Base-by-base conservation (phyloP, 2,113 vertebrate species). In the Todiramphus chloris region DNA sequence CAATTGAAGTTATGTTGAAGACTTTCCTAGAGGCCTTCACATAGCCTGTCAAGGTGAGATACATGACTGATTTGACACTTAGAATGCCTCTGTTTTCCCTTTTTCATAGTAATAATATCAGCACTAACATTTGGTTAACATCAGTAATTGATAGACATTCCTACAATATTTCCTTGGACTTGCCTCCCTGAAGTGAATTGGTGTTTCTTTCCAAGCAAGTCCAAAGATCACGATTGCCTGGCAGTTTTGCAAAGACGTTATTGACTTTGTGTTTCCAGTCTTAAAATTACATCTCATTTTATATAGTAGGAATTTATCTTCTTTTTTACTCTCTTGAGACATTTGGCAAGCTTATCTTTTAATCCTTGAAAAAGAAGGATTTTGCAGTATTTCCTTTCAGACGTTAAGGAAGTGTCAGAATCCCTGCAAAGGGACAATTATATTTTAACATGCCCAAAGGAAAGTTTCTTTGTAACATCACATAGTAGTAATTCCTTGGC, bases 331-430 rank as follows among this genome's bases (percentile, higher is more conserved):
- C 62, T 87, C 48, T 92, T 91, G 66, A 89, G 51, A 87, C 43
- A 53, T 84, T 93, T 89, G 35, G 16, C 10, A 81, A 92, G 77
- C 17, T 93, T 93, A 66, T 75, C 16, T 79, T 95, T 79, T 87
- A 89, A 86, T 82, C 76, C 62, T 75, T 76, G 50, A 62, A 84
- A 95, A 93, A 83, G 21, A 25, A 68, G 58, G 39, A 56, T 93
- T 95, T 93, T 86, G 46, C 48, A 87, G 4, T 68, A 75, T 89
- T 95, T 92, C 18, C 75, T 83, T 94, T 90, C 60, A 72, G 60
- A 73, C 82, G 43, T 79, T 96, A 83, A 87, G 48, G 48, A 95
- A 90, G 41, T 33, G 51, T 63, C 51, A 93, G 64, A 89, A 89
- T 66, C 44, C 46, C 53, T 91, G 63, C 44, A 94, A 93, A 89